phyloP scores from a whole-genome alignment of 2,888 invertebrate species.

The Tromatobia lineatoria region DNA sequence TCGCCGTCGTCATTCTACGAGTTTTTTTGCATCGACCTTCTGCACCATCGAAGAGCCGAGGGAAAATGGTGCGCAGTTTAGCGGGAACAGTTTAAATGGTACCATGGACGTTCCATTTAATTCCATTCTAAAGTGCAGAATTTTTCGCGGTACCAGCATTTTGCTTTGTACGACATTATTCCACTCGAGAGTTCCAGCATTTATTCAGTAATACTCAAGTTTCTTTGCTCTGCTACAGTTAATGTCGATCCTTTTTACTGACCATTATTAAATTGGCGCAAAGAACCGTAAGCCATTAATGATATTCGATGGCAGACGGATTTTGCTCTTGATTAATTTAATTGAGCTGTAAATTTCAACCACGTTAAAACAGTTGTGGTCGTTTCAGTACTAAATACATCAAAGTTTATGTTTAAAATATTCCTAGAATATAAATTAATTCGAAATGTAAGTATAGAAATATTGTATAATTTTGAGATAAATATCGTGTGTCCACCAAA shows the following conservation, averaged over 20 bases:
- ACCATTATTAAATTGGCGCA: background rate
- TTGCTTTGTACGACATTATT: constrained; percentile 11
- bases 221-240: background rate
- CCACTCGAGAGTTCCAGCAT: constrained; percentile 7
- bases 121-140: constrained; percentile 42
- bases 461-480: background rate
- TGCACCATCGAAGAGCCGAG: constrained; percentile 1
- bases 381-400: background rate
- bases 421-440: background rate
- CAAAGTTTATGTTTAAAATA: background rate
- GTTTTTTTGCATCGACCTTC: constrained; percentile 28
- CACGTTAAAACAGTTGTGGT: background rate
- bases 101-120: constrained; percentile 48
- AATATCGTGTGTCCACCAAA: background rate
- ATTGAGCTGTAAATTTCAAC: background rate
- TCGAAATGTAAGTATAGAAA: background rate
- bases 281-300: background rate
- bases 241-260: background rate
- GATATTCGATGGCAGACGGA: background rate
- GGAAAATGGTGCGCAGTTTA: constrained; percentile 25
- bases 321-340: background rate
- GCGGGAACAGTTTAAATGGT: constrained; percentile 60
- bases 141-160: constrained; percentile 16
- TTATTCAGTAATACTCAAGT: background rate
- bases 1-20: constrained; percentile 26